Evolutionary conservation across 2,888 invertebrate genomes (phyloP), one percentile per base, ranked within the genome.

Genomic region (Latrodectus elegans): DNA sequence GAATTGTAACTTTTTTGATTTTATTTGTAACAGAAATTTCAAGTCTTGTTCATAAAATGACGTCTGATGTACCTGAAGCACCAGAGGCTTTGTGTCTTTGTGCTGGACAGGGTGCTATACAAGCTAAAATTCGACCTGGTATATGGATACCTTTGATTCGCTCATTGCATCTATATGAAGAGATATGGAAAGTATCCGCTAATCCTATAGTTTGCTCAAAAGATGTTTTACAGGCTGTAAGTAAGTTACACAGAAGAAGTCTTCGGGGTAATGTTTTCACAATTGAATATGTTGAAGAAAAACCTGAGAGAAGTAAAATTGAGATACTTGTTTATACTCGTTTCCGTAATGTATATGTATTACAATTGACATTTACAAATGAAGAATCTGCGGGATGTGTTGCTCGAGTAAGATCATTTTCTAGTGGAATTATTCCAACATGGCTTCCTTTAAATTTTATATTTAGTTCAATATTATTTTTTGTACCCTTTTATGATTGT

Each of bases 361-460:
- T 87, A 38, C 64, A 82, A 68, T 51, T 87, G 60, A 77, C 14
- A 4, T 82, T 87, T 74, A 64, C 17, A 14, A 70, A 70, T 72
- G 82, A 87, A 68, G 77, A 77, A 53, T 67, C 71, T 77, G 76
- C 64, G 6, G 76, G 81, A 3, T 78, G 79, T 70, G 53, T 76
- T 65, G 87, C 75, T 52, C 22, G 22, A 64, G 82, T 78, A 3
- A 72, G 82, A 68, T 38, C 82, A 68, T 87, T 87, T 60, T 68
- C 82, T 12, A 82, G 82, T 68, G 87, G 87, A 52, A 22, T 83
- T 8, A 74, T 82, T 38, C 78, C 87, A 3, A 70, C 82, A 65
- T 87, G 87, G 87, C 67, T 87, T 73, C 87, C 87, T 60, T 68
- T 83, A 65, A 75, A 64, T 73, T 87, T 87, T 78, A 8, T 87